Percentiles rank a stretch among this genome's conserved stretches.
These are phyloP conservation scores for Linyphia triangularis DNA, from an alignment of 2,888 invertebrate species.

Conservation along the genomic window DNA sequence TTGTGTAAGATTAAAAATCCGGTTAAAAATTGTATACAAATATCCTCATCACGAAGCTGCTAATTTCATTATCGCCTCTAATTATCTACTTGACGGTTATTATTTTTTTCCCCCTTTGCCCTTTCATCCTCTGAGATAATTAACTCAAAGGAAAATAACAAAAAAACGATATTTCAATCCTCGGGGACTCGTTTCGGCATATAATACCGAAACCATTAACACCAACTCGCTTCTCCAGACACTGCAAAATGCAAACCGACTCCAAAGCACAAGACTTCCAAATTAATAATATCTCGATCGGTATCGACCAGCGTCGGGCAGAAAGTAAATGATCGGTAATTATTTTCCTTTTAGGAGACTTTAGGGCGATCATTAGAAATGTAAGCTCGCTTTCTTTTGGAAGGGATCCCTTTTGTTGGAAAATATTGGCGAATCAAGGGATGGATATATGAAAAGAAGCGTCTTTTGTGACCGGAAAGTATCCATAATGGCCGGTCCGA, in stretches of 20 bases:
- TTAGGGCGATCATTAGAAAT: slow-evolving; percentile 70
- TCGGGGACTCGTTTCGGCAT: not conserved
- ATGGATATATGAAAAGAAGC: slow-evolving; percentile 31
- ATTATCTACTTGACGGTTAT: no score
- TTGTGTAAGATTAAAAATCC: no score
- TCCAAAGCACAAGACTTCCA: slow-evolving; percentile 18
- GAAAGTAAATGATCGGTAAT: slow-evolving; percentile 71
- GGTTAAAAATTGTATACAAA: no score
- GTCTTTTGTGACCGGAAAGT: slow-evolving; percentile 27
- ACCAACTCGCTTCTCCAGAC: not conserved
- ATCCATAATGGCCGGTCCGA: not conserved
- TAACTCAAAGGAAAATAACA: not conserved
- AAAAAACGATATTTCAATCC: slow-evolving; percentile 22
- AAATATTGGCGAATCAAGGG: not conserved
- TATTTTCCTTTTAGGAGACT: slow-evolving; percentile 63
- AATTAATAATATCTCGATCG: not conserved
- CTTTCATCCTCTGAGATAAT: not conserved
- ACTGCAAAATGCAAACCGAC: not conserved
- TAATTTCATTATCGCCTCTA: no score
- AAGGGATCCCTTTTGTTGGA: not conserved
- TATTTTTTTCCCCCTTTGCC: not conserved
- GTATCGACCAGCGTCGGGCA: not conserved
- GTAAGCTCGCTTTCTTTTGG: slow-evolving; percentile 11
- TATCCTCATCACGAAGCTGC: no score
- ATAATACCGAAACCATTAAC: not conserved